Percentiles rank a stretch among this genome's conserved stretches.
Conservation (phyloP, 2,797 vertebrate genomes). For the Acanthopagrus latus region DNA sequence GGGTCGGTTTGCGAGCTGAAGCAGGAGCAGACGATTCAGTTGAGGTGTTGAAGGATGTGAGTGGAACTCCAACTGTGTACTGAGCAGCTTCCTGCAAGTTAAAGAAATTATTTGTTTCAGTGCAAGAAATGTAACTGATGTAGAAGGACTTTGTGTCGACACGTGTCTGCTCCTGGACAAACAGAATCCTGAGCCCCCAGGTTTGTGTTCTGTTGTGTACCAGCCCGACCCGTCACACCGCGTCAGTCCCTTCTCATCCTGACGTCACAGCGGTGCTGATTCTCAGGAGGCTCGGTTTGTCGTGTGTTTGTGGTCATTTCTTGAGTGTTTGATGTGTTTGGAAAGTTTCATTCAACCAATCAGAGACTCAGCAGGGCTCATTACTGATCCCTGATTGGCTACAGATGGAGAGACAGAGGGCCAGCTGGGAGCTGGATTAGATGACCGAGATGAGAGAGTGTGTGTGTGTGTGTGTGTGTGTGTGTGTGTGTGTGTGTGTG, state of each 20-base stretch:
- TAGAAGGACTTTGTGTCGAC: no score
- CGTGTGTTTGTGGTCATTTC: neutral
- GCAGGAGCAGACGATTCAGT: no score
- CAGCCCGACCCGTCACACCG: neutral
- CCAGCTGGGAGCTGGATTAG: slow-evolving; percentile 24
- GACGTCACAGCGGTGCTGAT: no score
- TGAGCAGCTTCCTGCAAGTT: no score
- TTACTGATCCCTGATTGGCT: slow-evolving; percentile 29
- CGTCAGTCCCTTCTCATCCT: neutral
- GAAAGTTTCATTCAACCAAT: slow-evolving; percentile 20
- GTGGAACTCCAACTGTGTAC: no score
- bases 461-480: neutral
- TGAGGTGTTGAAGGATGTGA: no score
- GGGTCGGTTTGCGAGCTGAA: no score
- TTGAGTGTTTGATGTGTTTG: neutral
- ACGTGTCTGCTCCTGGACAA: neutral
- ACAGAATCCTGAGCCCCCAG: neutral
- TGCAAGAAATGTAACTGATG: no score
- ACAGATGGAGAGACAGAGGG: slow-evolving; percentile 4
- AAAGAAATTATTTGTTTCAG: no score
- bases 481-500: neutral
- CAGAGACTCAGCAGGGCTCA: slow-evolving; percentile 5
- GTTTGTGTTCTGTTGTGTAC: neutral
- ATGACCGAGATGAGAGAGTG: neutral
- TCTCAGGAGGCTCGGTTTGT: neutral